Evolutionary conservation across 2,113 vertebrate genomes (phyloP), one percentile per base, ranked within the genome.

Genomic region (Peromyscus maniculatus): DNA sequence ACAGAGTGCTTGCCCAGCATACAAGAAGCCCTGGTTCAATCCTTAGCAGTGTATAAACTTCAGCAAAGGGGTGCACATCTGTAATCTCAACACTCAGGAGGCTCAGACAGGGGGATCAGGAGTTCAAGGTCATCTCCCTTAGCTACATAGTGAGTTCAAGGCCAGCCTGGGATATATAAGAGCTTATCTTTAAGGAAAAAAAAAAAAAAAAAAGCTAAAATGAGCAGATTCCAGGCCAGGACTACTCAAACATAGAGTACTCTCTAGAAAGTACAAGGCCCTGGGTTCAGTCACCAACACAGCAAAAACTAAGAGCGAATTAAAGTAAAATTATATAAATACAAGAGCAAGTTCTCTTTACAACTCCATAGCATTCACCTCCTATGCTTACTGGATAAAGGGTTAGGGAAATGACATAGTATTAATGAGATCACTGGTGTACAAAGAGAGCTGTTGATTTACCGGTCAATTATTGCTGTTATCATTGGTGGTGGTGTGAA

Each of bases 341-440:
- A 71, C 55, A 87, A 95, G 43, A 64, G 5, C 10, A 72, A 82
- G 24, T 91, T 89, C 9, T 52, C n/a, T 84, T 75, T 66, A 8
- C 62, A 28, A 49, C 21, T 95, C 31, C 5, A 28, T 1, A 83
- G 74, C 22, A 16, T 66, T 59, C n/a, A 46, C 22, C 15, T 9
- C 24, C 1, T 1, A 71, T 69, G 72, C 55, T 93, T 87, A 28
- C 1, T 1, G 49, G 62, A 49, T 36, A 69, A 91, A 69, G 87
- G 16, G 67, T n/a, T 26, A 39, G n/a, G 52, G 66, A 91, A 21
- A 6, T 90, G 21, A 87, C 55, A 91, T 72, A 26, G 52, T 74
- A 62, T 57, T 86, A 75, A 3, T 33, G 39, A 96, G 77, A 36
- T 95, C 77, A 83, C 28, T 43, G 74, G 95, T 33, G 57, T 64